Evolutionary conservation across 2,888 invertebrate genomes (phyloP), one percentile per base, ranked within the genome.

Genomic region (Pyralis farinalis): DNA sequence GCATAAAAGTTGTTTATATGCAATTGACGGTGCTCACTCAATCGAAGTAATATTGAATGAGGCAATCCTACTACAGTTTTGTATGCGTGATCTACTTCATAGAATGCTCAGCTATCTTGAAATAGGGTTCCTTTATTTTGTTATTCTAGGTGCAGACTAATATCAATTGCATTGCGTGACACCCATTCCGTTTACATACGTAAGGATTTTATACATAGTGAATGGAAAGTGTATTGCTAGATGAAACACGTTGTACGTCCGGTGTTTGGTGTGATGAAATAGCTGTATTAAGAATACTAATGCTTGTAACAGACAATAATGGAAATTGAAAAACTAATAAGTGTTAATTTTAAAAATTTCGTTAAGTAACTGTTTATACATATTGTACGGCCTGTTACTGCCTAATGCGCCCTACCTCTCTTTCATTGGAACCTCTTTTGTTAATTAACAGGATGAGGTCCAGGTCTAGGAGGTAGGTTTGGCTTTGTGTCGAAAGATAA

Each of bases 1-100:
- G 51, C 46, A 45, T 52, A 54, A 54, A 33, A 32, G 3, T 37
- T 38, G 44, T 53, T 53, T 51, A 46, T 49, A 51, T 51, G 43
- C 51, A 43, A 27, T 45, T 32, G 36, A 1, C 11, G 33, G 7
- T 30, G 28, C 20, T 39, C 7, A 31, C 8, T 30, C 12, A 20
- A 31, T 29, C 21, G 33, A 33, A 33, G 29, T 40, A 43, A 38
- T 32, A 11, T 7, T 16, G 5, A 7, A 8, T 12, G 16, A 7
- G 32, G 32, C 16, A 32, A 32, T 12, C 16, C 20, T n/a, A 25
- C n/a, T 25, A 25, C 3, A 1, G 7, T 8, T 7, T 4, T 25
- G 7, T 32, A 32, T 8, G 20, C 9, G 28, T 43, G 43, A 20
- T 12, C 43, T 34, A 43, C 20, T 32, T 20, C 1, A 31, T 11